Percentiles rank a stretch among this genome's conserved stretches.
These are phyloP conservation scores for Hyla sarda DNA, from an alignment of 2,113 vertebrate genomes.

Conservation along the genomic window DNA sequence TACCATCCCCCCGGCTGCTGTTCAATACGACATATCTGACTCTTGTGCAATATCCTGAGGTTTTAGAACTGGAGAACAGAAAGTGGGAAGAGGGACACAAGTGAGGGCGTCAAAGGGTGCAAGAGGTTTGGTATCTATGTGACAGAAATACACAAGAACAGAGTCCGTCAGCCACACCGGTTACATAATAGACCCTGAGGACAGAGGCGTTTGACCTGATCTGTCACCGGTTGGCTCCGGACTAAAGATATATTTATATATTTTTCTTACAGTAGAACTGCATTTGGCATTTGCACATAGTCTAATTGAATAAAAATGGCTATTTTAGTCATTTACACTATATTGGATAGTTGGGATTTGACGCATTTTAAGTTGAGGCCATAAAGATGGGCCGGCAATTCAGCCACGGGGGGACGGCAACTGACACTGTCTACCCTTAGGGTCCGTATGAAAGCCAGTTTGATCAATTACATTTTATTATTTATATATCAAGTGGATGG, in stretches of 20 bases:
- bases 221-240: background rate
- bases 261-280: too few relatives aligned
- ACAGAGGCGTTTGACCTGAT: background rate
- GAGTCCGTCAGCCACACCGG: background rate
- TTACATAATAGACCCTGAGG: constrained; percentile 15
- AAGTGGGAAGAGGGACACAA: constrained; percentile 44
- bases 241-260: background rate
- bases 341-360: too few relatives aligned
- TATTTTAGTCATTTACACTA: too few relatives aligned
- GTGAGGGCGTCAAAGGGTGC: constrained; percentile 20
- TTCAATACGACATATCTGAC: background rate
- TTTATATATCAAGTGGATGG: too few relatives aligned
- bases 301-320: too few relatives aligned
- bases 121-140: constrained; percentile 22
- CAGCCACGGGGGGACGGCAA: too few relatives aligned
- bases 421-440: too few relatives aligned
- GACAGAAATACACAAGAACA: constrained; percentile 13
- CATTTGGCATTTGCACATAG: too few relatives aligned
- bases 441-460: too few relatives aligned
- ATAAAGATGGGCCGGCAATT: too few relatives aligned
- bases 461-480: too few relatives aligned
- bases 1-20: background rate
- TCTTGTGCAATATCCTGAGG: constrained; percentile 50
- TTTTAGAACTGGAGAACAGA: constrained; percentile 49
- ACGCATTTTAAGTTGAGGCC: too few relatives aligned